Base-by-base conservation (phyloP, 30 jellyfish, hydroid and myxozoan genomes). In the Cassiopea xamachana region DNA sequence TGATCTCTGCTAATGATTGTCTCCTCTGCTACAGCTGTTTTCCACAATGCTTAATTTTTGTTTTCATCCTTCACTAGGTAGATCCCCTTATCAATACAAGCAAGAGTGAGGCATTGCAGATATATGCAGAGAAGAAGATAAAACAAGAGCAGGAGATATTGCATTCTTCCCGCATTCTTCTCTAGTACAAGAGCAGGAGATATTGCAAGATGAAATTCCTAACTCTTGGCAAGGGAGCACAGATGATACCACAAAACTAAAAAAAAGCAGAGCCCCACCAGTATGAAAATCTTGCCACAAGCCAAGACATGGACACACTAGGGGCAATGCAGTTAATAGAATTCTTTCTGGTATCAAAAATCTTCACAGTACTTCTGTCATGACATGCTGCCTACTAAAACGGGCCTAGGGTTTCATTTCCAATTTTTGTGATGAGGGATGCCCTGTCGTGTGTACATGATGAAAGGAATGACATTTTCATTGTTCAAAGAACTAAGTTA, bases 241-340 rank as follows among this genome's bases (percentile, higher is more conserved):
- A 27, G 83, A 27, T 12, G 83, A 74, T 51, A 27, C 43, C 8
- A 16, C 15, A 15, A 74, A 48, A 10, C 68, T 4, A 51, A 44
- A 74, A 48, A 74, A 44, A 27, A 74, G 14, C 17, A 27, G 83
- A 44, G 83, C 83, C 7, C 64, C 83, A 74, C 83, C 83, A 74
- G 62, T 74, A 45, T 74, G 83, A 61, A 74, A 27, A 74, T 45
- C 60, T 39, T 74, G 83, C 83, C 83, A 45, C 5, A 74, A 74
- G 62, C 83, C 83, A 74, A 27, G 83, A 12, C 60, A 7, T 0
- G 83, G 83, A 2, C 83, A 74, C 83, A 74, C 39, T 19, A 74
- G 60, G 83, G 83, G 64, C 62, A 48, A 0, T 74, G 83, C 64
- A 18, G 1, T 74, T 74, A 74, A 71, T 27, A 27, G 39, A 27